These are phyloP conservation scores for Cephus rjabovi DNA, from an alignment of 2,888 invertebrate genomes.

Conservation along the genomic window DNA sequence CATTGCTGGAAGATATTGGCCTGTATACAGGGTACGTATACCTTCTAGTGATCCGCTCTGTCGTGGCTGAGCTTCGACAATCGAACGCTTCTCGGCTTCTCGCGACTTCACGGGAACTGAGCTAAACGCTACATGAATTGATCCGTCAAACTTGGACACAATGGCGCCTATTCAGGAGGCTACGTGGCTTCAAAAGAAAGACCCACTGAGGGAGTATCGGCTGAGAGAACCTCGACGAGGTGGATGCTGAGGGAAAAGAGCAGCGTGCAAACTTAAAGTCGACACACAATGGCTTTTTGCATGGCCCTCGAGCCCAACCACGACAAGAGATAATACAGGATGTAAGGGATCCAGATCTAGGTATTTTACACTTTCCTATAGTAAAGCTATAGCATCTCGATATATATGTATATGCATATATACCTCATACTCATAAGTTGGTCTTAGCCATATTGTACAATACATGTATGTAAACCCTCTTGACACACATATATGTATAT, in stretches of 20 bases:
- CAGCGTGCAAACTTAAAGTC: slow-evolving; percentile 48
- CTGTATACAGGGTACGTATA: background rate
- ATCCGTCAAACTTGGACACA: slow-evolving; percentile 46
- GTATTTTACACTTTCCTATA: slow-evolving; percentile 4
- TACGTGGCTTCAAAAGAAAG: slow-evolving; percentile 18
- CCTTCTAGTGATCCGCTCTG: background rate
- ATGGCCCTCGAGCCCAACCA: slow-evolving; percentile 34
- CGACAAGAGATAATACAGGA: slow-evolving; percentile 38
- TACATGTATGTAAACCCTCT: slow-evolving; percentile 41
- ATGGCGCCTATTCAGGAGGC: slow-evolving; percentile 37
- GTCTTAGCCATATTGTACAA: slow-evolving; percentile 29
- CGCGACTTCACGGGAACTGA: slow-evolving; percentile 22
- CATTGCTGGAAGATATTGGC: background rate
- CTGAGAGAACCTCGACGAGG: slow-evolving; percentile 10
- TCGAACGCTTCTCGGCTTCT: background rate
- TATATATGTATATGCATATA: slow-evolving; percentile 13
- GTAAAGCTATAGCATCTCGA: slow-evolving; percentile 7
- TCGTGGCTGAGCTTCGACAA: background rate
- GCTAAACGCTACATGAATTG: slow-evolving; percentile 37
- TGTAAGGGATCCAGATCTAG: slow-evolving; percentile 27
- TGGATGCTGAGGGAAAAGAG: slow-evolving; percentile 1
- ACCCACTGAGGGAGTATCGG: slow-evolving; percentile 20
- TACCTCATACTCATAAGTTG: slow-evolving; percentile 30
- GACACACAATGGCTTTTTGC: slow-evolving; percentile 51
- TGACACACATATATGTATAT: slow-evolving; percentile 1